These are phyloP conservation scores for Tenualosa ilisha DNA, from an alignment of 2,797 vertebrate genomes.

Conservation along the genomic window DNA sequence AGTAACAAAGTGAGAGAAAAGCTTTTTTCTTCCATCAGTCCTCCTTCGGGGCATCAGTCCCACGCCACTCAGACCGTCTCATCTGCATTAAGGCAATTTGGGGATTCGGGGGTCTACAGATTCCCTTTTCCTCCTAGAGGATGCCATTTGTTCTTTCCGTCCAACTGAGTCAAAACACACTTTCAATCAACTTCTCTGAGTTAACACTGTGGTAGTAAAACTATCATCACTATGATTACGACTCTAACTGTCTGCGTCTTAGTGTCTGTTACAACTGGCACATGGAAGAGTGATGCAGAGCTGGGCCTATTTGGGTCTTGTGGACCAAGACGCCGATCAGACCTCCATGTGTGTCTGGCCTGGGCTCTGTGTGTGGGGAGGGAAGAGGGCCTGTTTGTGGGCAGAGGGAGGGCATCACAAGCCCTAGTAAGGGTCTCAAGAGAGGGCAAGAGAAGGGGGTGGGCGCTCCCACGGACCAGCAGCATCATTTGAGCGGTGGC, in stretches of 20 bases:
- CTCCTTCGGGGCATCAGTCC: not conserved
- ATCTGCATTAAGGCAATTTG: constrained; percentile 12
- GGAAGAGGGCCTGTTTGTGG: not conserved
- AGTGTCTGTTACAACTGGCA: not conserved
- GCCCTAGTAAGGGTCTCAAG: not conserved
- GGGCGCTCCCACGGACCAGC: constrained; percentile 44
- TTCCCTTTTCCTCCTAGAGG: not conserved
- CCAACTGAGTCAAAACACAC: not conserved
- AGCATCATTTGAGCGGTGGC: constrained; percentile 48
- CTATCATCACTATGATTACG: not conserved
- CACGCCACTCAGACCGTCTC: not conserved
- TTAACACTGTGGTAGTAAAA: too few species aligned
- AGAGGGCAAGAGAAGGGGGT: not conserved
- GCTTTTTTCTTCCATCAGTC: too few species aligned
- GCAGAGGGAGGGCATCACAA: not conserved
- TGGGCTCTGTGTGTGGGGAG: not conserved
- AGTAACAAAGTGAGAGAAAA: not conserved
- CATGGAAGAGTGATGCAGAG: not conserved
- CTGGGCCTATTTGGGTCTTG: not conserved
- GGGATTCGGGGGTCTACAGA: not conserved
- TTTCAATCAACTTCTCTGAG: too few species aligned
- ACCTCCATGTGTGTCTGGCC: not conserved
- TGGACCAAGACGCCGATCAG: not conserved
- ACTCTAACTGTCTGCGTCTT: not conserved
- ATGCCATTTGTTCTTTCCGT: not conserved